These are phyloP conservation scores for Okamejei kenojei DNA, from an alignment of 2,797 vertebrate species.

Conservation along the genomic window DNA sequence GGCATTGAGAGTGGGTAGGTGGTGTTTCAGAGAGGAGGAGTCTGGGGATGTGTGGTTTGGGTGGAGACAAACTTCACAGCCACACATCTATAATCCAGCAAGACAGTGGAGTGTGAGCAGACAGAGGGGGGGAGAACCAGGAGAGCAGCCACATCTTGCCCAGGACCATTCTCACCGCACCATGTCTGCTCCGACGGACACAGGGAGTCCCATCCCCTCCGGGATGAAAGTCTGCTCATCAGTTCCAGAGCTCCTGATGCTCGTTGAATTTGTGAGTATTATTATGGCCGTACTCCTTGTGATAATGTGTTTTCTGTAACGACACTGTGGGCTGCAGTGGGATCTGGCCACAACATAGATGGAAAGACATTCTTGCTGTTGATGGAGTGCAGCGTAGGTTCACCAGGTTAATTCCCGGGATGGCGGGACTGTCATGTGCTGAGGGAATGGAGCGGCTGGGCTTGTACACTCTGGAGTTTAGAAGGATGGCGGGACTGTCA, in stretches of 20 bases:
- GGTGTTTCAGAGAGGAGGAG: neutral
- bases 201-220: conserved; percentile 31
- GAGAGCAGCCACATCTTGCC: too few relatives aligned
- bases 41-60: neutral
- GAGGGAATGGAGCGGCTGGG: too few relatives aligned
- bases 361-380: too few relatives aligned
- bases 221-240: conserved; percentile 17
- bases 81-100: neutral
- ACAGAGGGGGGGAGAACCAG: neutral
- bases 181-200: neutral
- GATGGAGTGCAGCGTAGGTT: too few relatives aligned
- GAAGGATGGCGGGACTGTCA: too few relatives aligned
- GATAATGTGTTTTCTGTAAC: neutral
- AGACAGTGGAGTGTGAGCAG: too few relatives aligned
- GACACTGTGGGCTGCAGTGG: neutral
- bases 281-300: neutral
- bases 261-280: conserved; percentile 41
- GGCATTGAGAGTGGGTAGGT: neutral
- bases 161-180: neutral
- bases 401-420: too few relatives aligned
- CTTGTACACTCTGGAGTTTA: too few relatives aligned
- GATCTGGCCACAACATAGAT: neutral
- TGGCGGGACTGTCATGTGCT: too few relatives aligned
- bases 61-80: neutral
- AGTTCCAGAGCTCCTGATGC: conserved; percentile 42